Conservation (phyloP, 1,140 invertebrate species). For the Oppia nitens region DNA sequence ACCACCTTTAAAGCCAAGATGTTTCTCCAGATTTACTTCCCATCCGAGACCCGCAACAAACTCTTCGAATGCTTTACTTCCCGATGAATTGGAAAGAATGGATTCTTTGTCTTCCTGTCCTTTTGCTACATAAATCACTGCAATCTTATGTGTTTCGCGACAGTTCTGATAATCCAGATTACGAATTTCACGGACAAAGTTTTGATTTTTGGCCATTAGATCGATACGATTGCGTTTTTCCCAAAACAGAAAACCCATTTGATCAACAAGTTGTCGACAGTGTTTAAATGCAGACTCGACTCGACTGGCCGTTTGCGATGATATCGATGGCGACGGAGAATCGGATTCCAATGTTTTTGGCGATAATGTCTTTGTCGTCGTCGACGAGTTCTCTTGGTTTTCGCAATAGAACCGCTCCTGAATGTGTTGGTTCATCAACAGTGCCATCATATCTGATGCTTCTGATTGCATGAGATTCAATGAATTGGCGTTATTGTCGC, state of each 20-base stretch:
- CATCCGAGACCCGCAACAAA: constrained; percentile 88
- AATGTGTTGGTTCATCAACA: constrained; percentile 24
- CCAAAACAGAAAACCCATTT: constrained; percentile 66
- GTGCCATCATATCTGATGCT: constrained; percentile 26
- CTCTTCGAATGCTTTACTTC: constrained; percentile 79
- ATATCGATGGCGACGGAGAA: constrained; percentile 27
- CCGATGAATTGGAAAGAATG: constrained; percentile 61
- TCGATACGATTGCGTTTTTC: constrained; percentile 67
- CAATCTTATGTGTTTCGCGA: constrained; percentile 95
- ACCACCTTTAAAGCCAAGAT: constrained; percentile 90
- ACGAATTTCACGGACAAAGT: constrained; percentile 69
- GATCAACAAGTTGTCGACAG: constrained; percentile 69
- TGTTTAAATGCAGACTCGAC: constrained; percentile 43
- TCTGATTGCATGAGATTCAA: constrained; percentile 20
- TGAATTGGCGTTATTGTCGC: neutral
- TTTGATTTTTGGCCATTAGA: constrained; percentile 72
- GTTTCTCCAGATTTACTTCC: constrained; percentile 86
- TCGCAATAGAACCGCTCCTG: constrained; percentile 16
- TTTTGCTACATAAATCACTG: constrained; percentile 90
- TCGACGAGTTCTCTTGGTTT: neutral
- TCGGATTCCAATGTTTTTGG: constrained; percentile 21
- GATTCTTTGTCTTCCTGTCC: constrained; percentile 92
- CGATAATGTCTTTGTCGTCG: neutral
- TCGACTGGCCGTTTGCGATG: constrained; percentile 34
- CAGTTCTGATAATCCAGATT: constrained; percentile 68